Evolutionary conservation across 2,888 invertebrate species (phyloP), one percentile per base, ranked within the genome.

Genomic region (Pycnomerus fuliginosus): DNA sequence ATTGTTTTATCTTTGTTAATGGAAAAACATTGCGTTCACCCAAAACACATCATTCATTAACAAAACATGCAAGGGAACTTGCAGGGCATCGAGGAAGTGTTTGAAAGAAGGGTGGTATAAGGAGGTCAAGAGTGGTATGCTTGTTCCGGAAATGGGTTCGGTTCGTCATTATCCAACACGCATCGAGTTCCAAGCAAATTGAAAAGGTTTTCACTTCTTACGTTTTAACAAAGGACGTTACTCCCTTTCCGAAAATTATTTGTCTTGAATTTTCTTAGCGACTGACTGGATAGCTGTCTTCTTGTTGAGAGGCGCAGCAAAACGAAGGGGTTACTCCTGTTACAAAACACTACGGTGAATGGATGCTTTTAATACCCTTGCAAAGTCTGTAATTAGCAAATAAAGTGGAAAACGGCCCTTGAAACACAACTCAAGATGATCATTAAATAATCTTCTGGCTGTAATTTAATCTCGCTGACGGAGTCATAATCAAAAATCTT

Each of bases 61-160:
- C n/a, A n/a, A n/a, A n/a, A n/a, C n/a, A n/a, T n/a, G n/a, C n/a
- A n/a, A n/a, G n/a, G n/a, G n/a, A n/a, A n/a, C n/a, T n/a, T n/a
- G n/a, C n/a, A n/a, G n/a, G n/a, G n/a, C n/a, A n/a, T n/a, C n/a
- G n/a, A n/a, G n/a, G n/a, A n/a, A n/a, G n/a, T n/a, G n/a, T n/a
- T n/a, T n/a, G 28, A 36, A 38, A 36, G 33, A 49, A 49, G 53
- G 53, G 51, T 53, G n/a, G n/a, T 52, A 41, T 41, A 51, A 53
- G 44, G 39, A 49, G 53, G 53, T 51, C 53, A 53, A 53, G 53
- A 49, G 52, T 39, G 25, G 20, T 5, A 8, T 39, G 10, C 29
- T 25, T 27, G 30, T 22, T 25, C 39, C 47, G 47, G 50, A 48
- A 44, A 33, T 48, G 35, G 41, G 46, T 40, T 36, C 33, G 36